These are phyloP conservation scores for Diadophis punctatus DNA, from an alignment of 2,113 vertebrate species.

Conservation along the genomic window DNA sequence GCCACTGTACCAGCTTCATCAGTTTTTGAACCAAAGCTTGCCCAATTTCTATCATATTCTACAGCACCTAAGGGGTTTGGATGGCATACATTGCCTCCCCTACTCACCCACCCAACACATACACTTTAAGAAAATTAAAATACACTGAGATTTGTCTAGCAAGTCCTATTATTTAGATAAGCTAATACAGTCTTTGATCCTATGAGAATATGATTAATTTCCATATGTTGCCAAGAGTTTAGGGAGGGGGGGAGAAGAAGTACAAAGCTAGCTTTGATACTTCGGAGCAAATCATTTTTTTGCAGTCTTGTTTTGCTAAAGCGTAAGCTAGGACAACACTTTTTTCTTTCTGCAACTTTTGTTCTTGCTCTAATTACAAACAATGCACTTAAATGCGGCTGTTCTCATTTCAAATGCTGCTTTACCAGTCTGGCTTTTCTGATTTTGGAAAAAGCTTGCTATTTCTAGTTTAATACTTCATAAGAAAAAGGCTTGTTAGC, in stretches of 20 bases:
- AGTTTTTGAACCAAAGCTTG: background rate
- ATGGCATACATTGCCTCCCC: background rate
- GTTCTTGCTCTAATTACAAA: constrained; percentile 16
- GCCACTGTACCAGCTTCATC: background rate
- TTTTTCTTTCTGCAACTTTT: constrained; percentile 12
- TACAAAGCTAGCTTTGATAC: constrained; percentile 21
- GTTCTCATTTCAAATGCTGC: background rate
- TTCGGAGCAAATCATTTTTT: constrained; percentile 13
- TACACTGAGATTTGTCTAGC: constrained; percentile 4
- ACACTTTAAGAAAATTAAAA: background rate
- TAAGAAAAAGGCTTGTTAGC: background rate
- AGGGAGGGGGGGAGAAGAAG: background rate
- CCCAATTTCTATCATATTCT: background rate
- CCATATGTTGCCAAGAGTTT: constrained; percentile 23
- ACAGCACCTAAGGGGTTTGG: constrained; percentile 1
- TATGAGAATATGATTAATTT: constrained; percentile 24
- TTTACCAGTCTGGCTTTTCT: background rate
- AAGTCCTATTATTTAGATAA: constrained; percentile 25
- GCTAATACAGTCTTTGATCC: constrained; percentile 26
- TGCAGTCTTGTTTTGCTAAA: constrained; percentile 10
- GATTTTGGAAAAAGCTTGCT: background rate
- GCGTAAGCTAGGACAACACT: constrained; percentile 20
- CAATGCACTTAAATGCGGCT: constrained; percentile 12
- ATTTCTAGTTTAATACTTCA: background rate
- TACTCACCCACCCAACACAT: background rate